phyloP scores from a whole-genome alignment of 2,113 vertebrate species.

The Hyperopisus bebe region DNA sequence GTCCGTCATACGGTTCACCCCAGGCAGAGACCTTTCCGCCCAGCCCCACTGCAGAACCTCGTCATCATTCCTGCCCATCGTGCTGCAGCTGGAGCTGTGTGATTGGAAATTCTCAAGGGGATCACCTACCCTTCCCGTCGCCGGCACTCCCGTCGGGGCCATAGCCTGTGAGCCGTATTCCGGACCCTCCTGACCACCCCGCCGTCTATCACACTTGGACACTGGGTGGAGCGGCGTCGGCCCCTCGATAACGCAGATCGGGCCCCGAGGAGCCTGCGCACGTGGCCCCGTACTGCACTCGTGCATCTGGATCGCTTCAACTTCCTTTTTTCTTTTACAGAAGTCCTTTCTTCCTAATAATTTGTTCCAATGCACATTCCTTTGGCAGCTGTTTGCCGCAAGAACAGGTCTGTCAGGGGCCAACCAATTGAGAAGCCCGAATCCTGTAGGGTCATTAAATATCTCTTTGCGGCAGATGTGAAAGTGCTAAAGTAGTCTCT shows the following conservation, averaged over 20 bases:
- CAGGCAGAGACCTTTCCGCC: conserved; percentile 25
- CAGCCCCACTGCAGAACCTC: conserved; percentile 23
- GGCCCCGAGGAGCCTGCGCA: neutral
- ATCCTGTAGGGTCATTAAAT: conserved; percentile 1
- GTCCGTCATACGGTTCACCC: conserved; percentile 36
- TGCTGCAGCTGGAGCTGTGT: conserved; percentile 18
- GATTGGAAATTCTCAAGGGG: conserved; percentile 29
- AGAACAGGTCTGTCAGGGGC: neutral
- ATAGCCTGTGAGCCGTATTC: neutral
- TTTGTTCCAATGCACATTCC: conserved; percentile 6
- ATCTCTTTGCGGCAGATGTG: conserved; percentile 1
- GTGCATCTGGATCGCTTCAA: neutral
- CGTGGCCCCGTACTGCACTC: neutral
- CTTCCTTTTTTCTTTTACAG: conserved; percentile 15
- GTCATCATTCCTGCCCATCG: conserved; percentile 14
- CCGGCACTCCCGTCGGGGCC: conserved; percentile 49
- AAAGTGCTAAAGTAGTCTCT: neutral
- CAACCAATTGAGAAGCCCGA: neutral
- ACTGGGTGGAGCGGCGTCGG: neutral
- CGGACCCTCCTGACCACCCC: neutral
- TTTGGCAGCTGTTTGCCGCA: conserved; percentile 13
- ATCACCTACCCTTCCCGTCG: conserved; percentile 43
- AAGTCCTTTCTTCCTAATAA: neutral
- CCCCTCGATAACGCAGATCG: neutral
- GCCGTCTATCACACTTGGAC: neutral